These are phyloP conservation scores for Drosophila kanapiae DNA, from an alignment of 1,140 invertebrate genomes.

Conservation along the genomic window DNA sequence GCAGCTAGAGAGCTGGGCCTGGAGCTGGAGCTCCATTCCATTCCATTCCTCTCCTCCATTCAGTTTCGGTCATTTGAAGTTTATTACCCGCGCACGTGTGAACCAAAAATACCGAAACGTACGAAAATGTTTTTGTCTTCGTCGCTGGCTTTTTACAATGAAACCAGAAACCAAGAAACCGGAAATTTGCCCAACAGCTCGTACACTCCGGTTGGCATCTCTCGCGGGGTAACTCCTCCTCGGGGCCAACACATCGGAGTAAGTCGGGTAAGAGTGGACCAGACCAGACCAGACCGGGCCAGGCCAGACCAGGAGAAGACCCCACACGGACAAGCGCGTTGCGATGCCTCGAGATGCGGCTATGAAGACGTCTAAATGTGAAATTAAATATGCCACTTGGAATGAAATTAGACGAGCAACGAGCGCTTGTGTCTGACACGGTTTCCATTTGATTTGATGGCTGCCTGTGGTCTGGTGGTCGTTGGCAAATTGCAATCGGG, in stretches of 20 bases:
- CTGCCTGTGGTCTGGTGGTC: neutral
- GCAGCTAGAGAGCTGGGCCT: conserved; percentile 5
- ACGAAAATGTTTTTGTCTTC: conserved; percentile 46
- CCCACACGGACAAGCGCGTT: neutral
- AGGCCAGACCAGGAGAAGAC: conserved; percentile 26
- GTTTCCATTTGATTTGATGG: conserved; percentile 52
- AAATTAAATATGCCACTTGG: conserved; percentile 78
- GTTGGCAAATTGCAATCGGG: conserved; percentile 1
- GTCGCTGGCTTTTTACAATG: conserved; percentile 63
- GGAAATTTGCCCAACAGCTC: conserved; percentile 64
- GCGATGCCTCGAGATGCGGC: conserved; percentile 29
- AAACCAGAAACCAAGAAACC: conserved; percentile 64
- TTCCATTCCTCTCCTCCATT: conserved; percentile 24
- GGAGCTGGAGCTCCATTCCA: neutral
- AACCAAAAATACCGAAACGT: conserved; percentile 82
- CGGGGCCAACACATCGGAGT: conserved; percentile 27
- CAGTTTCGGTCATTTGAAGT: conserved; percentile 79
- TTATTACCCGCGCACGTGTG: conserved; percentile 82
- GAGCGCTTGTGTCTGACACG: conserved; percentile 51
- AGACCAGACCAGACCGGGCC: neutral
- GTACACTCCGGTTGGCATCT: conserved; percentile 16
- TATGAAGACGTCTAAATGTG: conserved; percentile 77
- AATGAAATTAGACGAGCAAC: conserved; percentile 63
- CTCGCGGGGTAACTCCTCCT: neutral
- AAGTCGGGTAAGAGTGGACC: conserved; percentile 19